A percentile compares a stretch with the other conserved stretches of the same genome.
Evolutionary conservation across 2,113 vertebrate species (phyloP).

Genomic region (Chlorodrepanis virens): DNA sequence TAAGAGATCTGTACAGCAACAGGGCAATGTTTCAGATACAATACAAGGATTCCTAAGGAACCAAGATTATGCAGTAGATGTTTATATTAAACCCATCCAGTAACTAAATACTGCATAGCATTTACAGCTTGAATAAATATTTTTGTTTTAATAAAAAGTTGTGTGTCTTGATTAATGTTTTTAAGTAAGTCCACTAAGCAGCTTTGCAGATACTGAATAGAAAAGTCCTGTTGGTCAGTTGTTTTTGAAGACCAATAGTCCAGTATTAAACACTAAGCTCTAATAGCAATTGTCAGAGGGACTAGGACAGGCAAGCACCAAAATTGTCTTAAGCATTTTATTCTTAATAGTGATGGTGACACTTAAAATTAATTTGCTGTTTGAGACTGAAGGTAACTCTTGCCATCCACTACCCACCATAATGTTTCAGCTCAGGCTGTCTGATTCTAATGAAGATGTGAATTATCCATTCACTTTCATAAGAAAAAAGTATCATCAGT

Average conservation of each 20-base stretch:
- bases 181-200: not conserved
- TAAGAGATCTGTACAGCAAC: constrained; percentile 61
- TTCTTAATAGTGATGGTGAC: no score
- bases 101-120: constrained; percentile 62
- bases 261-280: not conserved
- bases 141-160: constrained; percentile 60
- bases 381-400: not conserved
- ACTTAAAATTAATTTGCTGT: not conserved
- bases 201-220: not conserved
- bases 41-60: constrained; percentile 67
- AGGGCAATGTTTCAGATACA: constrained; percentile 47
- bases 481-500: not conserved
- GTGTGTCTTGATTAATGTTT: not conserved
- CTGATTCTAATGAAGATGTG: not conserved
- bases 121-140: constrained; percentile 77
- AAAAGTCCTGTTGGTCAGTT: not conserved
- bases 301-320: not conserved
- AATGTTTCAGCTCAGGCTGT: not conserved
- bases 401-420: accelerated
- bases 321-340: not conserved
- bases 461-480: not conserved
- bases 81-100: constrained; percentile 71
- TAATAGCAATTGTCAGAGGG: not conserved
- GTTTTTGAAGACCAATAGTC: not conserved
- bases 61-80: constrained; percentile 66